These are phyloP conservation scores for Hirudo medicinalis DNA, from an alignment of 1,140 invertebrate genomes.

Conservation along the genomic window DNA sequence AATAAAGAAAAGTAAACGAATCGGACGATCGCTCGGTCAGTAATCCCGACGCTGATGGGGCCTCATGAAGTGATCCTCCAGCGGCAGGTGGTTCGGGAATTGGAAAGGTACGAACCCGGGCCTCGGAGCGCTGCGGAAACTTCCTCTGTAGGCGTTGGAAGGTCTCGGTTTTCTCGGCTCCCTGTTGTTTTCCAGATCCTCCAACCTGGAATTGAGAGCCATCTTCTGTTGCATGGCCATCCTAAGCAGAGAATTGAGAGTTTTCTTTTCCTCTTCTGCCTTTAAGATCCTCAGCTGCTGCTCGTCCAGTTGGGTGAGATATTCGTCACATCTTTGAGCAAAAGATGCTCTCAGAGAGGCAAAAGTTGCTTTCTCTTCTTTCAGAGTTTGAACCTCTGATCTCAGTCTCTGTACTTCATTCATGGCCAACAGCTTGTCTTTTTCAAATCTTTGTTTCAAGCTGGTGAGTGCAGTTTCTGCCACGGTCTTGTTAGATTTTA, in stretches of 20 bases:
- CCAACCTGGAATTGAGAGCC: slow-evolving; percentile 77
- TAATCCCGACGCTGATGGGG: neutral
- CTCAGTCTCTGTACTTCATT: slow-evolving; percentile 92
- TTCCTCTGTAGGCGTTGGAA: slow-evolving; percentile 19
- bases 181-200: slow-evolving; percentile 82
- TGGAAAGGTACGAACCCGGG: neutral
- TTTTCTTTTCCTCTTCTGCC: slow-evolving; percentile 96
- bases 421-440: slow-evolving; percentile 90
- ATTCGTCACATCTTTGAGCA: slow-evolving; percentile 93
- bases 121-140: slow-evolving; percentile 5
- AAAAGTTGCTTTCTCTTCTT: slow-evolving; percentile 97
- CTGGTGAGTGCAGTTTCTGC: slow-evolving; percentile 94
- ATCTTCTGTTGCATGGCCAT: slow-evolving; percentile 96
- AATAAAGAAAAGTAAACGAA: neutral
- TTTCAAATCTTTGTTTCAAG: slow-evolving; percentile 97
- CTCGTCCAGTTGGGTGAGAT: slow-evolving; percentile 96
- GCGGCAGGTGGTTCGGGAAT: neutral
- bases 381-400: slow-evolving; percentile 81
- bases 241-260: slow-evolving; percentile 84
- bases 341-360: slow-evolving; percentile 97
- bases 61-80: neutral
- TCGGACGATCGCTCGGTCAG: neutral
- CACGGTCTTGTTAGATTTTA: slow-evolving; percentile 97
- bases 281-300: slow-evolving; percentile 47
- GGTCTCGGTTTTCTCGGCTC: slow-evolving; percentile 49